Evolutionary conservation across 2,113 vertebrate genomes (phyloP).

Genomic region (Neopipo cinnamomea): DNA sequence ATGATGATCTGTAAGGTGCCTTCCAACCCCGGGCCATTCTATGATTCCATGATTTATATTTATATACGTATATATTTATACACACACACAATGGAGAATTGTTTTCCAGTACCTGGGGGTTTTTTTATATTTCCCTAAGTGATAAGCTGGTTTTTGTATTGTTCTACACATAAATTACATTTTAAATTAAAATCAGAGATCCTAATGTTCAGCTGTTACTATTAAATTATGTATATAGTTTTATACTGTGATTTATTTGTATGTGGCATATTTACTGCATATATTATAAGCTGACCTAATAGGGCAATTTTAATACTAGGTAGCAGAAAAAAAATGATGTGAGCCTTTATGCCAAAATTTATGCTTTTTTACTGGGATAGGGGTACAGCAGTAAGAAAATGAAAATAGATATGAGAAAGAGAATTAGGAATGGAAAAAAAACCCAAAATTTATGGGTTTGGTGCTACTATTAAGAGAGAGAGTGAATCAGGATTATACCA

Average conservation of each 20-base stretch:
- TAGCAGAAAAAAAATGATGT: background rate
- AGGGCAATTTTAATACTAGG: background rate
- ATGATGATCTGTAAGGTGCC: background rate
- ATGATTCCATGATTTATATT: background rate
- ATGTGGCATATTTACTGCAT: background rate
- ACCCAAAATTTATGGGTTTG: background rate
- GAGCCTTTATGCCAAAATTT: background rate
- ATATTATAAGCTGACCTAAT: background rate
- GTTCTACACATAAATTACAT: background rate
- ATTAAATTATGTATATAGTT: background rate
- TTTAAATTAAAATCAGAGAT: conserved; percentile 16
- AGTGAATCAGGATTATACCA: background rate
- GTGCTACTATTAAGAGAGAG: background rate
- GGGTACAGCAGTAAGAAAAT: background rate
- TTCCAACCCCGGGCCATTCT: background rate
- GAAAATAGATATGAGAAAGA: background rate
- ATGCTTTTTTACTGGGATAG: background rate
- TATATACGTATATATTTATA: background rate
- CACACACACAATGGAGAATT: background rate
- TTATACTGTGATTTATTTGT: conserved; percentile 41
- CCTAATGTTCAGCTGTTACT: background rate
- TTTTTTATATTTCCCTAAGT: background rate
- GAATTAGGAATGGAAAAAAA: background rate
- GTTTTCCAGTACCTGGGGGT: rapidly evolving
- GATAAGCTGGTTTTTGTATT: background rate